Evolutionary conservation across 2,797 vertebrate genomes (phyloP).

Genomic region (Galaxias olidus): DNA sequence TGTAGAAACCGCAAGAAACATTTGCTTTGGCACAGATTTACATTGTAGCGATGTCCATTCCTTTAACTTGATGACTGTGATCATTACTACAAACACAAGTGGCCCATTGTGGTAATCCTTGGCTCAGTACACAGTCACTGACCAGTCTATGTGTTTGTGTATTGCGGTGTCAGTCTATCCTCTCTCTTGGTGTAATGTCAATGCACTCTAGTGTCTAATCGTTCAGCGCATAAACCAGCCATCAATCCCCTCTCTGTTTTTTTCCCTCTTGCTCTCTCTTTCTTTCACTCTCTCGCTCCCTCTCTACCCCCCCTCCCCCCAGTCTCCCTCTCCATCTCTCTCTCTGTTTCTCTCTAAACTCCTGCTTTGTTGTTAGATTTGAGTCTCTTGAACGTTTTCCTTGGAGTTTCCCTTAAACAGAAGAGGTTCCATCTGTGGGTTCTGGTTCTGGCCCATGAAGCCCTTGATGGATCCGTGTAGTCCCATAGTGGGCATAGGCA

Average conservation of each 20-base stretch:
- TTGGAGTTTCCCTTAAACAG: conserved; percentile 94
- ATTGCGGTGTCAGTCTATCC: conserved; percentile 70
- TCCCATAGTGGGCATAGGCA: conserved; percentile 79
- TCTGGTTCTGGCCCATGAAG: conserved; percentile 80
- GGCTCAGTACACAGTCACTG: conserved; percentile 72
- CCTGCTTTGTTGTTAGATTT: conserved; percentile 76
- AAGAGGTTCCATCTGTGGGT: conserved; percentile 87
- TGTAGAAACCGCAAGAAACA: conserved; percentile 82
- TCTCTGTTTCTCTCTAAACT: conserved; percentile 19
- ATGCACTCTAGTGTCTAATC: conserved; percentile 73
- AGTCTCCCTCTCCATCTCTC: conserved; percentile 30
- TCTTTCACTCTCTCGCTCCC: conserved; percentile 33
- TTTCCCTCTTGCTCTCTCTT: conserved; percentile 50
- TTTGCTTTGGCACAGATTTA: conserved; percentile 85
- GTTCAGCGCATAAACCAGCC: conserved; percentile 65
- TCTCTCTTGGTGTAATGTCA: conserved; percentile 73
- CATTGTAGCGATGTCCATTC: conserved; percentile 76
- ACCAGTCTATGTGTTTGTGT: conserved; percentile 72
- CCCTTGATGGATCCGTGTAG: conserved; percentile 81
- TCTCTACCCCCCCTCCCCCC: conserved; percentile 10
- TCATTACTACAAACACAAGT: conserved; percentile 76
- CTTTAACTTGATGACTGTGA: conserved; percentile 71
- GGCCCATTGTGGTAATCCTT: conserved; percentile 74
- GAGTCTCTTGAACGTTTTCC: conserved; percentile 96
- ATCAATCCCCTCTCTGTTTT: conserved; percentile 71